Conservation (phyloP, 1,140 invertebrate species). For the Drosophila insularis region DNA sequence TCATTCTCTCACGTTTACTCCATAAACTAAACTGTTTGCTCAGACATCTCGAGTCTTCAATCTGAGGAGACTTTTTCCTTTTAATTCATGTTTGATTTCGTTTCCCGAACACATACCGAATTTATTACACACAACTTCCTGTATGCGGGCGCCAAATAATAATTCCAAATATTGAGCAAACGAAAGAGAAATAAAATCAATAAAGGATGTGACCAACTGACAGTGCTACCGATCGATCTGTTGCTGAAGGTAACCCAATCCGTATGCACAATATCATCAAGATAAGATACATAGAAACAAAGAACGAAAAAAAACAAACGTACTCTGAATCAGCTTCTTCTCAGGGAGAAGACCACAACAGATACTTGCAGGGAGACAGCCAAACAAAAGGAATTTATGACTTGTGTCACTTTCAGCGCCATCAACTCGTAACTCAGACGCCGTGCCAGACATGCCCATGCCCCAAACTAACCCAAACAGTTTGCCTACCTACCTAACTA, state of each 20-base stretch:
- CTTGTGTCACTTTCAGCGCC: constrained; percentile 81
- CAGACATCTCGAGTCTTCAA: constrained; percentile 3
- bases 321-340: constrained; percentile 66
- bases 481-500: constrained; percentile 24
- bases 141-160: constrained; percentile 59
- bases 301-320: constrained; percentile 17
- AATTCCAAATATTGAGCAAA: constrained; percentile 52
- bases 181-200: constrained; percentile 54
- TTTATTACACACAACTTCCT: constrained; percentile 56
- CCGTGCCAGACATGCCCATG: constrained; percentile 21
- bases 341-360: constrained; percentile 42
- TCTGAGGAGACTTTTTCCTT: constrained; percentile 10
- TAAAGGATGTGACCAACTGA: constrained; percentile 58
- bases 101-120: neutral
- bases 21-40: constrained; percentile 43
- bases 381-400: constrained; percentile 79
- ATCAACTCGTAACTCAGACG: constrained; percentile 79
- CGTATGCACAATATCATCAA: constrained; percentile 56
- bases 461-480: neutral
- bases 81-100: constrained; percentile 4
- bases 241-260: constrained; percentile 52
- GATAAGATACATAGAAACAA: constrained; percentile 34
- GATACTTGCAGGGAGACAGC: constrained; percentile 31
- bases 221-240: constrained; percentile 66
- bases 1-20: constrained; percentile 43